These are phyloP conservation scores for Marmota monax DNA, from an alignment of 2,113 vertebrate genomes.

Conservation along the genomic window DNA sequence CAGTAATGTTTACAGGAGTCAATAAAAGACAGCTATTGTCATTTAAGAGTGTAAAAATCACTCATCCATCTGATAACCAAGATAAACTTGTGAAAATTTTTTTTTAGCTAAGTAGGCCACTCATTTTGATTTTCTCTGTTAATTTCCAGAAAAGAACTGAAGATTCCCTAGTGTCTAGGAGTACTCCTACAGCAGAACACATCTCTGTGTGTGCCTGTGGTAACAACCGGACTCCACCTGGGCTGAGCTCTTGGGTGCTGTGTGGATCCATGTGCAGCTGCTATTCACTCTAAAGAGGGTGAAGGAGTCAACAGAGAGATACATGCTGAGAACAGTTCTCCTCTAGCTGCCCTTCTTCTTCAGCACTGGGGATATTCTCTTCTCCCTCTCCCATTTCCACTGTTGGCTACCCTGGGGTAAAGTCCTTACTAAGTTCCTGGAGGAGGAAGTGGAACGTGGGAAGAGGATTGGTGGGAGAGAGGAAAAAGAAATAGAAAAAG, in stretches of 20 bases:
- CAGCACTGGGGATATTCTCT: not conserved
- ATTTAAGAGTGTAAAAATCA: not conserved
- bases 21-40: not conserved
- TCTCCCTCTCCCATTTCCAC: not conserved
- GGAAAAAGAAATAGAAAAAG: not conserved
- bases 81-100: not conserved
- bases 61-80: not conserved
- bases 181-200: not conserved
- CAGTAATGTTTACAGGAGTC: not conserved
- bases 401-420: not conserved
- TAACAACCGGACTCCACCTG: not conserved
- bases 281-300: not conserved
- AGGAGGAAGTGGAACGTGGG: not conserved
- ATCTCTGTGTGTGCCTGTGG: not conserved
- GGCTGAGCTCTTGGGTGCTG: not conserved
- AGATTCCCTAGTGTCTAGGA: not conserved
- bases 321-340: not conserved
- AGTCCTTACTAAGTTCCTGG: not conserved
- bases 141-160: not conserved
- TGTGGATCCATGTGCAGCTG: not conserved
- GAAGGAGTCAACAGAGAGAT: not conserved
- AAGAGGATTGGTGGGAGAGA: not conserved
- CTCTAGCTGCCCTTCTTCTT: not conserved
- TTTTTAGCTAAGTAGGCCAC: not conserved
- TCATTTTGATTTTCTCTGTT: conserved; percentile 16